Conservation (phyloP, 1,140 invertebrate genomes). For the Hypsibius dujardini region DNA sequence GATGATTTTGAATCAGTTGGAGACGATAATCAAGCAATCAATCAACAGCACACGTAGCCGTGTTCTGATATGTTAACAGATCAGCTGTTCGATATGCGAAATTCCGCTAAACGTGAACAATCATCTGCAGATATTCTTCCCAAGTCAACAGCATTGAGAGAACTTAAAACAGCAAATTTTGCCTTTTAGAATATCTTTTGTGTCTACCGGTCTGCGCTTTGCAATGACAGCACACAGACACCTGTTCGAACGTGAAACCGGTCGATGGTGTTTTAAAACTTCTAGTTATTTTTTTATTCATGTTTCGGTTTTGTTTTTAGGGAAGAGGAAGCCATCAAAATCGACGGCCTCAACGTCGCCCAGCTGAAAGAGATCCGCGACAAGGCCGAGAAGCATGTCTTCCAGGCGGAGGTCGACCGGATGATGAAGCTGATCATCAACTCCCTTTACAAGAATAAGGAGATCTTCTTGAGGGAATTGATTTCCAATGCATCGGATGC, state of each 20-base stretch:
- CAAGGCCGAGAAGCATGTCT: constrained; percentile 75
- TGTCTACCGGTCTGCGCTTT: constrained; percentile 20
- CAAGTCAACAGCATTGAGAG: background rate
- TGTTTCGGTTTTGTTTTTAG: constrained; percentile 59
- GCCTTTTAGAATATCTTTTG: background rate
- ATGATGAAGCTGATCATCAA: constrained; percentile 99
- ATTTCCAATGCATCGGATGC: constrained; percentile 94
- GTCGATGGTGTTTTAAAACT: constrained; percentile 16
- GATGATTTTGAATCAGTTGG: background rate
- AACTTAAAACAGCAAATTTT: background rate
- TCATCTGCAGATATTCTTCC: background rate
- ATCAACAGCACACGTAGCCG: too few species aligned
- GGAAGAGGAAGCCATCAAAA: constrained; percentile 88
- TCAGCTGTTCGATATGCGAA: background rate
- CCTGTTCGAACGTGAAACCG: constrained; percentile 18
- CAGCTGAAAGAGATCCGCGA: constrained; percentile 78
- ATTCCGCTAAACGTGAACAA: constrained; percentile 13
- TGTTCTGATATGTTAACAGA: too few species aligned
- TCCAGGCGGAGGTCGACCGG: constrained; percentile 90
- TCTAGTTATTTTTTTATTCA: constrained; percentile 26
- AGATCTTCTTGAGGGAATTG: constrained; percentile 90
- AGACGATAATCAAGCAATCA: too few species aligned
- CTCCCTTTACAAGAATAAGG: constrained; percentile 92
- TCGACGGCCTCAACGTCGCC: constrained; percentile 83
- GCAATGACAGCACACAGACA: constrained; percentile 18